These are phyloP conservation scores for Diachrysia chrysitis DNA, from an alignment of 2,888 invertebrate species.

Conservation along the genomic window DNA sequence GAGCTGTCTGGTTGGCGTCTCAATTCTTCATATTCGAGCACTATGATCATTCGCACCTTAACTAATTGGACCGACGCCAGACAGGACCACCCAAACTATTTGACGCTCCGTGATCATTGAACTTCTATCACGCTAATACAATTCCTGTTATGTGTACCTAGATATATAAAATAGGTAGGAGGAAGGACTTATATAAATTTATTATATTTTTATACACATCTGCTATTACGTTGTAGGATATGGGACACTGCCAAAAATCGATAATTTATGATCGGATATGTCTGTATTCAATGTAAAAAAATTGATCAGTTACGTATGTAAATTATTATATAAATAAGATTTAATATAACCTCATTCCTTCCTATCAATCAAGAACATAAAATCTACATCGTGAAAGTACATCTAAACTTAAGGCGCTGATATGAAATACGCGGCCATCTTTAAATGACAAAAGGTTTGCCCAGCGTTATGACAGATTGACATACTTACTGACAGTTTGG, in stretches of 20 bases:
- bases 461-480: conserved; percentile 35
- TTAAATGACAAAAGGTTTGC: conserved; percentile 29
- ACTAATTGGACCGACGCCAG: conserved; percentile 73
- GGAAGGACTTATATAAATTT: conserved; percentile 24
- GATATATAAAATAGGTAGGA: conserved; percentile 17
- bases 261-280: conserved; percentile 52
- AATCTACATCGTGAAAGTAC: neutral
- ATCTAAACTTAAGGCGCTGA: neutral
- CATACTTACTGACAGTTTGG: conserved; percentile 22
- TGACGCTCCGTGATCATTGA: conserved; percentile 63
- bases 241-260: conserved; percentile 53
- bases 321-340: conserved; percentile 25
- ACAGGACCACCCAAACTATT: conserved; percentile 68
- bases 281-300: conserved; percentile 50
- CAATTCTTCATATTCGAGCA: conserved; percentile 53
- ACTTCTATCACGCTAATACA: conserved; percentile 50
- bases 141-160: conserved; percentile 18
- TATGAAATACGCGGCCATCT: conserved; percentile 20
- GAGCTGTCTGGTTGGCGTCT: conserved; percentile 56
- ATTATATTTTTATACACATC: conserved; percentile 49
- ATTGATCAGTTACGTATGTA: conserved; percentile 35
- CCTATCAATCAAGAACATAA: neutral
- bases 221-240: conserved; percentile 39
- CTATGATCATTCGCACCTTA: conserved; percentile 70
- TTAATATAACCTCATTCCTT: conserved; percentile 14